Conservation (phyloP, 1,140 invertebrate species). For the Eciton burchellii region DNA sequence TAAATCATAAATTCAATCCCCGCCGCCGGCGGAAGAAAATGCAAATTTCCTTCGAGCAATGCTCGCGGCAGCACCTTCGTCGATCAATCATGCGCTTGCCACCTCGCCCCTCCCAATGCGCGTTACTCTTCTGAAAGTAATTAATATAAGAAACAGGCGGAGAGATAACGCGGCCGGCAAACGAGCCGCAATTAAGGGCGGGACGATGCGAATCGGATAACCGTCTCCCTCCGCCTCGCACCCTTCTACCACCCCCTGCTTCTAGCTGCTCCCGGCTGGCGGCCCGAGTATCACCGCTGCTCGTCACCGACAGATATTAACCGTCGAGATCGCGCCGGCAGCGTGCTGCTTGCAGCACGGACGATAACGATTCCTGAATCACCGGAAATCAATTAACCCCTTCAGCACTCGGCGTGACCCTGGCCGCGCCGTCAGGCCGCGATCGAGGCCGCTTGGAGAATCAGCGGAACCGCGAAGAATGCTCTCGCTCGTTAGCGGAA, state of each 20-base stretch:
- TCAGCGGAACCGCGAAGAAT: slow-evolving; percentile 65
- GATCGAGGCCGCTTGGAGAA: slow-evolving; percentile 72
- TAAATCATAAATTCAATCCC: slow-evolving; percentile 59
- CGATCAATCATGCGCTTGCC: slow-evolving; percentile 56
- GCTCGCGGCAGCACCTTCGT: slow-evolving; percentile 45
- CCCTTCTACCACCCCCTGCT: background rate
- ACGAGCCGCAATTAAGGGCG: slow-evolving; percentile 59
- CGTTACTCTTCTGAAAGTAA: slow-evolving; percentile 53
- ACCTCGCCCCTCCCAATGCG: slow-evolving; percentile 32
- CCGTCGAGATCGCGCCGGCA: slow-evolving; percentile 3
- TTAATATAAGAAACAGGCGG: slow-evolving; percentile 60
- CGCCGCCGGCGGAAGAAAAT: slow-evolving; percentile 45
- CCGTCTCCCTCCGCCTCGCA: too few species aligned
- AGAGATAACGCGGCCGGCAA: slow-evolving; percentile 45
- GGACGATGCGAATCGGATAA: slow-evolving; percentile 43
- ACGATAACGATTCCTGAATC: slow-evolving; percentile 24
- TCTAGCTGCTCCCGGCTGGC: slow-evolving; percentile 5
- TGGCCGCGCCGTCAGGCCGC: slow-evolving; percentile 52
- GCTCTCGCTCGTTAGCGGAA: slow-evolving; percentile 64
- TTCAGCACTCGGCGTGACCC: slow-evolving; percentile 20
- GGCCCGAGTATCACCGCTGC: background rate
- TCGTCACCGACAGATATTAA: slow-evolving; percentile 30
- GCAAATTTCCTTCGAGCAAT: slow-evolving; percentile 46
- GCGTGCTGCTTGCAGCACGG: slow-evolving; percentile 25
- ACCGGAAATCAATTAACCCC: slow-evolving; percentile 70